Conservation (phyloP, 2,888 invertebrate genomes). For the Invenusta paracnida region DNA sequence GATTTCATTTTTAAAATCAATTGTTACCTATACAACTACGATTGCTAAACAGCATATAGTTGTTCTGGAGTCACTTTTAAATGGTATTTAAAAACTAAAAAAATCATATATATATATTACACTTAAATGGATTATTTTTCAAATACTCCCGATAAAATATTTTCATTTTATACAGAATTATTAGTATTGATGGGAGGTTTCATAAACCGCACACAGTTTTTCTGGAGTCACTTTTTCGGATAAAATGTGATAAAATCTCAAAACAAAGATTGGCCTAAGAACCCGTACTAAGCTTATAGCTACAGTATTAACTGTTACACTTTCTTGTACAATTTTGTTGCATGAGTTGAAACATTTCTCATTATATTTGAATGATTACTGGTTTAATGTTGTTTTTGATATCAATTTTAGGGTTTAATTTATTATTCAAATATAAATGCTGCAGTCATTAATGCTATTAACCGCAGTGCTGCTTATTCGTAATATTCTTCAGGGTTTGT, state of each 20-base stretch:
- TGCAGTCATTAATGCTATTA: no score
- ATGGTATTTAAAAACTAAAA: not conserved
- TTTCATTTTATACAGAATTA: not conserved
- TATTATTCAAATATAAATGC: no score
- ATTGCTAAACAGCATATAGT: not conserved
- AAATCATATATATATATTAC: no score
- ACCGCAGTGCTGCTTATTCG: no score
- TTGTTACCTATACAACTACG: not conserved
- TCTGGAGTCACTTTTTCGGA: not conserved
- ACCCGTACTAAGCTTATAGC: no score
- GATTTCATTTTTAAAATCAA: not conserved
- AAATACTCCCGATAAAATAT: not conserved
- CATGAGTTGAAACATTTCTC: no score
- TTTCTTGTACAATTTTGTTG: no score
- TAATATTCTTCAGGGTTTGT: no score
- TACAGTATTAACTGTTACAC: no score
- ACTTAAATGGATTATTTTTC: not conserved
- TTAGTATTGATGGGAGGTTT: not conserved
- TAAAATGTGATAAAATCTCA: not conserved
- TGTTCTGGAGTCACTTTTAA: not conserved
- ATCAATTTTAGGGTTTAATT: no score
- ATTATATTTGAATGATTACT: no score
- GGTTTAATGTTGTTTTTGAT: no score
- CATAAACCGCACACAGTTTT: not conserved
- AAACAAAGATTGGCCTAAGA: not conserved